Evolutionary conservation across 2,113 vertebrate genomes (phyloP).

Genomic region (Pelecanus crispus): DNA sequence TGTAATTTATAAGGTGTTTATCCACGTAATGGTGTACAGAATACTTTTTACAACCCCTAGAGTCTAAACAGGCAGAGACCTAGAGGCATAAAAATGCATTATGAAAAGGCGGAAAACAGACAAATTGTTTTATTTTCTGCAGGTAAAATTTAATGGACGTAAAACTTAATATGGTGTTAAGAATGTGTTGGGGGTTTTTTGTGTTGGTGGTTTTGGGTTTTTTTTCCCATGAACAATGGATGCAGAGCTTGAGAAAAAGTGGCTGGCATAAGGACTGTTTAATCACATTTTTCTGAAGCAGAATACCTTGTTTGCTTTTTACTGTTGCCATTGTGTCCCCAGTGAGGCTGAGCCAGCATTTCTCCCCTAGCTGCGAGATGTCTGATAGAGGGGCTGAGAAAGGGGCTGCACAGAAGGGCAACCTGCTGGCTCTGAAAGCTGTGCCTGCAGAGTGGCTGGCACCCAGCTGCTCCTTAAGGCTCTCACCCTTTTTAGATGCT

Average conservation of each 20-base stretch:
- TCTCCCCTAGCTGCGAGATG: not conserved
- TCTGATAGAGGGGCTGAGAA: not conserved
- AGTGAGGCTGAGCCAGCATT: not conserved
- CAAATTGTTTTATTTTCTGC: slow-evolving; percentile 52
- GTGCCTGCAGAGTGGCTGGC: not conserved
- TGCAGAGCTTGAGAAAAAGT: not conserved
- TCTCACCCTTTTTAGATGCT: not conserved
- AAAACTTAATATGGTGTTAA: slow-evolving; percentile 46
- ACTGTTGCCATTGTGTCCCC: not conserved
- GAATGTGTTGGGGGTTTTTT: not conserved
- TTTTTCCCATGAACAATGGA: not conserved
- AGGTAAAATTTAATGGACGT: slow-evolving; percentile 58
- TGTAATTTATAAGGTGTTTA: slow-evolving; percentile 68
- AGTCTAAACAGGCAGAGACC: slow-evolving; percentile 46
- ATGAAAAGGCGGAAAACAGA: slow-evolving; percentile 60
- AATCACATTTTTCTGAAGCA: slow-evolving; percentile 3
- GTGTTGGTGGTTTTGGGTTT: not conserved
- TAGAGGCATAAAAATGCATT: slow-evolving; percentile 58
- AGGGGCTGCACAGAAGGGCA: not conserved
- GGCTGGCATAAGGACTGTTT: not conserved
- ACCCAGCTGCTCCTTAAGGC: not conserved
- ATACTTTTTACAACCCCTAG: slow-evolving; percentile 45
- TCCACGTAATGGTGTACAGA: slow-evolving; percentile 54
- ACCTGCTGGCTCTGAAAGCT: not conserved
- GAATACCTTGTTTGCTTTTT: not conserved